Evolutionary conservation across 1,140 invertebrate genomes (phyloP), one percentile per base, ranked within the genome.

Genomic region (Nautilus pompilius): DNA sequence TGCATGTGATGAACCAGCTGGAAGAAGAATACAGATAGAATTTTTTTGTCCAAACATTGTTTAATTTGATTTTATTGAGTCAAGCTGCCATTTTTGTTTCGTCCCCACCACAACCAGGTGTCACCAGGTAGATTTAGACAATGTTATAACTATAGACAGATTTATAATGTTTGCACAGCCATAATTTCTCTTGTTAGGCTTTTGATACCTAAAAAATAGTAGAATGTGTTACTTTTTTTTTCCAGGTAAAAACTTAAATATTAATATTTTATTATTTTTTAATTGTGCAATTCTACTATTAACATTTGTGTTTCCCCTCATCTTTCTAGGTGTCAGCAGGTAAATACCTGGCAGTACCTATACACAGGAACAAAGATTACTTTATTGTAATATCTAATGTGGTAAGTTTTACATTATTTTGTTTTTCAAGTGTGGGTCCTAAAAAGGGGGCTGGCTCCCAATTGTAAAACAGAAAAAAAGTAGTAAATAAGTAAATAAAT

Each of bases 301-400:
- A 28, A 53, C 8, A 32, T 57, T 24, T 32, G 5, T 45, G 10
- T 63, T 46, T 46, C 17, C 10, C n/a, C 20, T 48, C 5, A n/a
- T 36, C 48, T 57, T 56, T 60, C n/a, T 46, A 75, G 73, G 59
- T 71, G 3, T 34, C 59, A 15, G 26, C 24, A 24, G 34, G 60
- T 5, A 68, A 58, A 33, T 73, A 73, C 36, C 58, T 73, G 57
- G 67, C 63, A 30, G 51, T 75, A 29, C 73, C 71, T 24, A 13
- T 75, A 6, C 51, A 57, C 48, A 66, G 70, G 33, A 54, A 68
- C 24, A 60, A 65, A 10, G 58, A 67, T 36, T 15, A 41, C 33
- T 53, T 45, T 26, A 51, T 64, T 8, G 51, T 64, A 28, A 22
- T 58, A 6, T 60, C 62, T 15, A 68, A 64, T 57, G 30, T 58